Evolutionary conservation across 2,113 vertebrate species (phyloP), one percentile per base, ranked within the genome.

Genomic region (Cisticola juncidis): DNA sequence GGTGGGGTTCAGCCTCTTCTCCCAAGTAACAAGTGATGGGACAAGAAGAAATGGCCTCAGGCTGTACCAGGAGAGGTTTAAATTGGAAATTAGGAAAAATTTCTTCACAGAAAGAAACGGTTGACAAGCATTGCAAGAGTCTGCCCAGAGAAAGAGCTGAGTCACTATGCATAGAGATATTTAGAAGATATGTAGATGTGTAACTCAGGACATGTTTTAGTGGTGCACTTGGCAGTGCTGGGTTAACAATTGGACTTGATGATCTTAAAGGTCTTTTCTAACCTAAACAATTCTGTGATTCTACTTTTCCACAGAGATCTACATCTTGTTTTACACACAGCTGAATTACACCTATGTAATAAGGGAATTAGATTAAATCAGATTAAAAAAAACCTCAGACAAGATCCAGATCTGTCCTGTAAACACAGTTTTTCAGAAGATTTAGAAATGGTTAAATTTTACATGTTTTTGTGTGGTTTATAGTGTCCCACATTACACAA

Each of bases 1-100:
- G 17, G 3, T 18, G 33, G 33, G 9, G 2, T 5, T 77, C 0
- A 0, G 12, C 33, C 36, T 28, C 28, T 38, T 78, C 33, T 38
- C 26, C 18, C 38, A 45, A 8, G 12, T 26, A 33, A 33, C 25
- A 68, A 50, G 8, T 14, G 9, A 25, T 36, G 9, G 5, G 18
- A 51, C 38, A 45, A 53, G 23, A 60, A 53, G 14, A 69, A 77
- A 86, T 22, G 9, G 23, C 47, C 19, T 51, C 62, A n/a, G 17
- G 8, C 9, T 44, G 26, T 33, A 19, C 22, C 14, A 69, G 18
- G 33, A 51, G 22, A 33, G 22, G 9, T 38, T 78, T 78, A 28
- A 57, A 38, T 6, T 53, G 54, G 26, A 25, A 60, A 45, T 38
- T 15, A 28, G 36, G 11, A 64, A 48, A 71, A 18, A 22, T 14